Evolutionary conservation across 2,113 vertebrate genomes (phyloP).

Genomic region (Cyanistes caeruleus): DNA sequence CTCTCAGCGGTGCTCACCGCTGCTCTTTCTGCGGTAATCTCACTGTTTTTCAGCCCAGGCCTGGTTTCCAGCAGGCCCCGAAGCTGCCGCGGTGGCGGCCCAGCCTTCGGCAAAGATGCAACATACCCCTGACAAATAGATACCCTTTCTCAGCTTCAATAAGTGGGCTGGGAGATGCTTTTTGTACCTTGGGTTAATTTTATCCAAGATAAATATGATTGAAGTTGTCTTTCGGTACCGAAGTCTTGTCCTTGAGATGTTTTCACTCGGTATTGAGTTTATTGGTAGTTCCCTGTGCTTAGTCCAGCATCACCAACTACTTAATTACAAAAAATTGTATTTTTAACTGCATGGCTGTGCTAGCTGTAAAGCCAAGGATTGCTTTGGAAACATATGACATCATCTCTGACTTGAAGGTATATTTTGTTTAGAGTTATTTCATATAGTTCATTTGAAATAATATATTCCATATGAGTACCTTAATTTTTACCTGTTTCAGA

Average conservation of each 20-base stretch:
- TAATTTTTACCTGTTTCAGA: not conserved
- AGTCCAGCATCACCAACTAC: not conserved
- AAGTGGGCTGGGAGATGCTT: not conserved
- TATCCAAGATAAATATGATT: not conserved
- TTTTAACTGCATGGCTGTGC: not conserved
- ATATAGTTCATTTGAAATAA: not conserved
- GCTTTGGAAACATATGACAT: not conserved
- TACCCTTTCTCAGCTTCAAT: fast-evolving
- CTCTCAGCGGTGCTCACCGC: not conserved
- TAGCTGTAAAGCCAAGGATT: not conserved
- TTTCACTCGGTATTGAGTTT: not conserved
- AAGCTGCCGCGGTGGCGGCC: not conserved
- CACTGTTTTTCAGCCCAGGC: not conserved
- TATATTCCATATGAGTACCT: not conserved
- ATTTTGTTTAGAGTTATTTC: not conserved
- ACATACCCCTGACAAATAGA: not conserved
- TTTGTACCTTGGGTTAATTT: not conserved
- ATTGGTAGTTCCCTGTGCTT: not conserved
- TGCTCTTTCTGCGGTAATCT: not conserved
- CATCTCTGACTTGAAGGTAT: not conserved
- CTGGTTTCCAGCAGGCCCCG: not conserved
- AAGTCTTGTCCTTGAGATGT: not conserved
- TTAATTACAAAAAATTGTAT: not conserved
- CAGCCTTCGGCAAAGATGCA: not conserved
- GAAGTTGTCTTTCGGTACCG: not conserved